Conservation (phyloP, 2,797 vertebrate species). For the Hephaestus fuliginosus region DNA sequence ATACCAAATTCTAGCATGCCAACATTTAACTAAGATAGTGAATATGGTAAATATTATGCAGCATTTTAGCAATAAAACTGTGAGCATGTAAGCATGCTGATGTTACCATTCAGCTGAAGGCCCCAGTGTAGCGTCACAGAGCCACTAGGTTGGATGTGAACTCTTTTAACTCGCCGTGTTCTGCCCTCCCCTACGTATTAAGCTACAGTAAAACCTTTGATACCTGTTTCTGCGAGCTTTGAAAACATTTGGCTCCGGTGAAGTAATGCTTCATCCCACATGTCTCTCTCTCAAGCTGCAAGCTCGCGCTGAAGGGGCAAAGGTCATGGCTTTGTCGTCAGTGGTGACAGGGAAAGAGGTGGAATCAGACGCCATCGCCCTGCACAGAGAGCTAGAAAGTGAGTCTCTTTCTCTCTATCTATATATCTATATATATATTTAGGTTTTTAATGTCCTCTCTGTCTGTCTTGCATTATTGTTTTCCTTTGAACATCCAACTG, state of each 20-base stretch:
- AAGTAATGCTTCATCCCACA: constrained; percentile 8
- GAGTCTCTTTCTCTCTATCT: constrained; percentile 27
- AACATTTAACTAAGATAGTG: too few relatives aligned
- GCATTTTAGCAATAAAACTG: too few relatives aligned
- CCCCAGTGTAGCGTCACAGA: not conserved
- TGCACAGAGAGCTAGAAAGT: constrained; percentile 88
- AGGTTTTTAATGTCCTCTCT: not conserved
- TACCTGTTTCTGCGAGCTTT: constrained; percentile 1
- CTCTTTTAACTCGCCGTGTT: not conserved
- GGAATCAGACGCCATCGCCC: constrained; percentile 77
- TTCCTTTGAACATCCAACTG: constrained; percentile 23
- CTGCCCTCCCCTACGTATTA: not conserved
- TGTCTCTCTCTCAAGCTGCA: constrained; percentile 81
- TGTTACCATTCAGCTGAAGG: not conserved
- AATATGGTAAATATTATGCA: not conserved
- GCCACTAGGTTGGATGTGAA: not conserved
- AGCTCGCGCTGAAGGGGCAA: constrained; percentile 74
- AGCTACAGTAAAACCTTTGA: not conserved
- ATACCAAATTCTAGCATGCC: not conserved
- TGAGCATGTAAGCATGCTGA: too few relatives aligned
- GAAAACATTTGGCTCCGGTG: constrained; percentile 1
- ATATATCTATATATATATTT: not conserved
- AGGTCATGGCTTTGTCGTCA: constrained; percentile 76
- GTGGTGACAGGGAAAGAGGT: constrained; percentile 85
- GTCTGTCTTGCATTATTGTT: constrained; percentile 26